Conservation (phyloP, 2,888 invertebrate species). For the Agonopterix subpropinquella region DNA sequence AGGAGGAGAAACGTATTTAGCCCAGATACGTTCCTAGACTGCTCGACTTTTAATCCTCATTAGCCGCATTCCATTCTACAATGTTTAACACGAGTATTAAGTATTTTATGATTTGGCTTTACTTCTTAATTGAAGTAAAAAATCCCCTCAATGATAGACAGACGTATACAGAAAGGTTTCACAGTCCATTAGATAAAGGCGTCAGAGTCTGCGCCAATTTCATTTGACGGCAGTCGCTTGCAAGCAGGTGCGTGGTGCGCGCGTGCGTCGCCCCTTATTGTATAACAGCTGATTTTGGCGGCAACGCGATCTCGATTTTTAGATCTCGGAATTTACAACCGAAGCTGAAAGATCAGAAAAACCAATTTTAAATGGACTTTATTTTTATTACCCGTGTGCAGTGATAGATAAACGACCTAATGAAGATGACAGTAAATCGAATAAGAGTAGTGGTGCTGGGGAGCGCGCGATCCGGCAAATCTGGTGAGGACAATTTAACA, state of each 20-base stretch:
- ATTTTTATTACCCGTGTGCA: conserved; percentile 26
- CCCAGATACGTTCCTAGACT: neutral
- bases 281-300: conserved; percentile 53
- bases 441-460: conserved; percentile 87
- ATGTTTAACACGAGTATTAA: neutral
- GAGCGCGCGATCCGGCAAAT: conserved; percentile 84
- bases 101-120: neutral
- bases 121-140: neutral
- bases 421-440: conserved; percentile 86
- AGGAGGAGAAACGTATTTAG: neutral
- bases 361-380: conserved; percentile 17
- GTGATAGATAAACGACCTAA: conserved; percentile 40
- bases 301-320: conserved; percentile 38
- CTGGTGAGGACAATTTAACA: conserved; percentile 74
- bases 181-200: conserved; percentile 6
- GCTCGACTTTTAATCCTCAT: neutral
- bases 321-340: conserved; percentile 13
- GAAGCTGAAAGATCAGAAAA: neutral
- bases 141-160: neutral
- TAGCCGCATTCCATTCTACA: neutral
- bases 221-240: conserved; percentile 63
- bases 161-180: conserved; percentile 1
- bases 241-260: conserved; percentile 68
- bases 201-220: conserved; percentile 63
- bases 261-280: conserved; percentile 54